Percentiles rank a stretch among this genome's conserved stretches.
phyloP scores from a whole-genome alignment of 2,888 invertebrate species.

The Brenthis daphne region DNA sequence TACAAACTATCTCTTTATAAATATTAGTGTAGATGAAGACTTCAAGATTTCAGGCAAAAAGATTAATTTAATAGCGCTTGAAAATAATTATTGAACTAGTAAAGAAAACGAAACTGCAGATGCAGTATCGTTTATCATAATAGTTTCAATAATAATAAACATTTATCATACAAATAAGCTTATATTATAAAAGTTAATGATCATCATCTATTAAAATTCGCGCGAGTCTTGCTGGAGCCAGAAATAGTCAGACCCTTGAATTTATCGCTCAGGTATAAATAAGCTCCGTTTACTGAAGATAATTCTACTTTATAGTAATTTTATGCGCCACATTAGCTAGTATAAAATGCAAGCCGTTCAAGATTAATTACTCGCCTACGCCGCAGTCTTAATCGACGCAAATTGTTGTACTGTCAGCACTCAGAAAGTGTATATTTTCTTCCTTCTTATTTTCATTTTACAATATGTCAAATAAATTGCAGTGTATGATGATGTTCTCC shows the following conservation, averaged over 20 bases:
- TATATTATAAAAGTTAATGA: constrained; percentile 8
- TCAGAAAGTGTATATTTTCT: not conserved
- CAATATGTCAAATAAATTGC: too few relatives aligned
- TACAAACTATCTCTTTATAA: too few relatives aligned
- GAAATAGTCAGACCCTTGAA: constrained; percentile 26
- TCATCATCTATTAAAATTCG: constrained; percentile 20
- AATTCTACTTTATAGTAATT: constrained; percentile 70
- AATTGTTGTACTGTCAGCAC: constrained; percentile 27
- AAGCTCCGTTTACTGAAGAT: constrained; percentile 55
- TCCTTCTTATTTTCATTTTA: too few relatives aligned
- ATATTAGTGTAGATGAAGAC: too few relatives aligned
- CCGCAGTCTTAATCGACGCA: constrained; percentile 29
- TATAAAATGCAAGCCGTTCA: constrained; percentile 41
- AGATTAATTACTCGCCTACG: constrained; percentile 41
- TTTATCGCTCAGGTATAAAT: constrained; percentile 34
- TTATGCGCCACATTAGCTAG: constrained; percentile 64
- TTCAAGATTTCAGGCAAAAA: too few relatives aligned
- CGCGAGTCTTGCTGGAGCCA: constrained; percentile 18
- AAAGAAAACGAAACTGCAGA: too few relatives aligned
- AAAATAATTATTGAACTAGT: too few relatives aligned
- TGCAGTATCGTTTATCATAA: too few relatives aligned
- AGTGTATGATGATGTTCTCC: too few relatives aligned
- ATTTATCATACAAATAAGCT: not conserved
- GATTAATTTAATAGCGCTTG: too few relatives aligned
- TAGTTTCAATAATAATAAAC: not conserved